Evolutionary conservation across 2,113 vertebrate genomes (phyloP).

Genomic region (Phasianus colchicus): DNA sequence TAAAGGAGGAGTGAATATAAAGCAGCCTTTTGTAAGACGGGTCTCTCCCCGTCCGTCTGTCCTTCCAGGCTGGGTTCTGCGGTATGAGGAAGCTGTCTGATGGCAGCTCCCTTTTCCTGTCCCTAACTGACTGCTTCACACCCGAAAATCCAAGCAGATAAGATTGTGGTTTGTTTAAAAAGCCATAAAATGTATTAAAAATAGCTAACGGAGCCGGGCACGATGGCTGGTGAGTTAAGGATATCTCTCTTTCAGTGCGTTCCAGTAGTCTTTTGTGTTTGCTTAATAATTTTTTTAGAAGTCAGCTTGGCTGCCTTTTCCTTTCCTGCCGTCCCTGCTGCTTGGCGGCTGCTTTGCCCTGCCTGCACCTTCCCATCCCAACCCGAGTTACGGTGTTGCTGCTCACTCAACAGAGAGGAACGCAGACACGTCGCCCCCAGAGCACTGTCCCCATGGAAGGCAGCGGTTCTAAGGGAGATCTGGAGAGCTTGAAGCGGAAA

Average conservation of each 20-base stretch:
- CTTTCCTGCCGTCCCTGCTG: neutral
- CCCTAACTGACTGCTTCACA: neutral
- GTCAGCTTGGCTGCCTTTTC: constrained; percentile 8
- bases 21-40: constrained; percentile 32
- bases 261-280: constrained; percentile 7
- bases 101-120: fast-evolving
- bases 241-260: neutral
- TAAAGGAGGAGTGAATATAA: neutral
- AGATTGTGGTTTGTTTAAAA: neutral
- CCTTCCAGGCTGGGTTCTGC: neutral
- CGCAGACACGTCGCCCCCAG: fast-evolving
- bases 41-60: neutral
- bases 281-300: neutral
- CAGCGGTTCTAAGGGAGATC: fast-evolving
- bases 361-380: neutral
- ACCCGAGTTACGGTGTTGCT: fast-evolving
- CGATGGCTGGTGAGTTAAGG: neutral
- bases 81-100: neutral
- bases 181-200: neutral
- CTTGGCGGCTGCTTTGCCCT: neutral
- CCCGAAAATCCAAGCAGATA: neutral
- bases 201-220: neutral
- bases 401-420: neutral
- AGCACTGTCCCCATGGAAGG: neutral
- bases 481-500: neutral